Percentiles rank a stretch among this genome's conserved stretches.
Evolutionary conservation across 2,888 invertebrate genomes (phyloP).

Genomic region (Drosophila koepferae): DNA sequence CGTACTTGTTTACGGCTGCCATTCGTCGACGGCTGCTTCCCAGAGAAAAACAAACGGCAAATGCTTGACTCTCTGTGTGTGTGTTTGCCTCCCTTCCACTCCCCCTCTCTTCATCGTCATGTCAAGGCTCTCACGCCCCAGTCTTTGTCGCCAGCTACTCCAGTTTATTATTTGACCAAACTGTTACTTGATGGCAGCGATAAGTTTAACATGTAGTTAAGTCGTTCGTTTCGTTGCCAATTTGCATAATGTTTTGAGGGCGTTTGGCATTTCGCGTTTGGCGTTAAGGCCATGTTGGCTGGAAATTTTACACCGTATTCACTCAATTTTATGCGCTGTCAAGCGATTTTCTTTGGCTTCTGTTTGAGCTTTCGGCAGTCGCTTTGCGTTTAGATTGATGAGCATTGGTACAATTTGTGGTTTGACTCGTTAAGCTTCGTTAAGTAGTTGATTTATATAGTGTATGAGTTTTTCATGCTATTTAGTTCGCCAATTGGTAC

Average conservation of each 20-base stretch:
- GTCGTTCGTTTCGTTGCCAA: constrained; percentile 62
- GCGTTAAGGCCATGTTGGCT: constrained; percentile 18
- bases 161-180: constrained; percentile 67
- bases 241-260: constrained; percentile 62
- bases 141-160: constrained; percentile 36
- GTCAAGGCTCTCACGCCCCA: constrained; percentile 55
- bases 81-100: neutral
- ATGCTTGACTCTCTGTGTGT: constrained; percentile 3
- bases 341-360: constrained; percentile 30
- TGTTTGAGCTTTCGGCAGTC: constrained; percentile 17
- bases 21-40: constrained; percentile 12
- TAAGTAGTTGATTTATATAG: constrained; percentile 28
- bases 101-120: neutral
- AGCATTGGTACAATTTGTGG: constrained; percentile 20
- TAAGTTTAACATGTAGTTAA: constrained; percentile 63
- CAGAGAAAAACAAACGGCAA: constrained; percentile 19
- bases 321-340: constrained; percentile 27
- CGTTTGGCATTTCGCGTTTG: constrained; percentile 27
- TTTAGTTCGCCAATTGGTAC: neutral
- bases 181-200: constrained; percentile 59
- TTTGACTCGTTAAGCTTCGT: constrained; percentile 32
- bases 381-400: constrained; percentile 33
- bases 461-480: neutral
- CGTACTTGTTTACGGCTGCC: constrained; percentile 24
- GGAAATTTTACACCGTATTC: constrained; percentile 46